These are phyloP conservation scores for Trachelipus rathkii DNA, from an alignment of 1,140 invertebrate species.

Conservation along the genomic window DNA sequence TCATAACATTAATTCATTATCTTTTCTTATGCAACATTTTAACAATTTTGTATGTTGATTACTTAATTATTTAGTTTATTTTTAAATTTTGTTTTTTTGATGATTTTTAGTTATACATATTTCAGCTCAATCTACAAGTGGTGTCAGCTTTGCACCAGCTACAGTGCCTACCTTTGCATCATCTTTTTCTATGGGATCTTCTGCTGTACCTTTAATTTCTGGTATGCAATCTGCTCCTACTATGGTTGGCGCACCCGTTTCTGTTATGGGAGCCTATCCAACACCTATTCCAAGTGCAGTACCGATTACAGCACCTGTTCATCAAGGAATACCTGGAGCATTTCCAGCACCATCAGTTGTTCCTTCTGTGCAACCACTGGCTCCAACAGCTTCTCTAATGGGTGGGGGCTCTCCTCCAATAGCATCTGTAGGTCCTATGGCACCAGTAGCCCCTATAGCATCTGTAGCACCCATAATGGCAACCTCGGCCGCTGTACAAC, in stretches of 20 bases:
- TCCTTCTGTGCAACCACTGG: neutral
- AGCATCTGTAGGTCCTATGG: neutral
- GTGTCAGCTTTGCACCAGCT: neutral
- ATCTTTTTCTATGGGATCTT: neutral
- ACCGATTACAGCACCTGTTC: neutral
- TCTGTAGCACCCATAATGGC: neutral
- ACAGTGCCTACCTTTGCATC: neutral
- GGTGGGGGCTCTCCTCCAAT: neutral
- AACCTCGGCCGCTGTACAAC: neutral
- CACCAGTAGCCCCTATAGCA: neutral
- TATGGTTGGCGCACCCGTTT: constrained; percentile 47
- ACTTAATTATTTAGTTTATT: too few species aligned
- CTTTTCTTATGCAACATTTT: too few species aligned
- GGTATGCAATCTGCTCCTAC: neutral
- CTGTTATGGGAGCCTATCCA: constrained; percentile 43
- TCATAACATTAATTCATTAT: too few species aligned
- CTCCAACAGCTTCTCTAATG: neutral
- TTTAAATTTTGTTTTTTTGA: too few species aligned
- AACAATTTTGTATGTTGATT: too few species aligned
- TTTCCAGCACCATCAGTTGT: neutral
- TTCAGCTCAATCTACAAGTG: too few species aligned
- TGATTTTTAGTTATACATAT: too few species aligned
- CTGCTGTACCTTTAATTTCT: neutral
- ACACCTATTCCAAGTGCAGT: constrained; percentile 21
- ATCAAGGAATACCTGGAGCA: neutral